Evolutionary conservation across 2,888 invertebrate species (phyloP), one percentile per base, ranked within the genome.

Genomic region (Cataglyphis cursor): DNA sequence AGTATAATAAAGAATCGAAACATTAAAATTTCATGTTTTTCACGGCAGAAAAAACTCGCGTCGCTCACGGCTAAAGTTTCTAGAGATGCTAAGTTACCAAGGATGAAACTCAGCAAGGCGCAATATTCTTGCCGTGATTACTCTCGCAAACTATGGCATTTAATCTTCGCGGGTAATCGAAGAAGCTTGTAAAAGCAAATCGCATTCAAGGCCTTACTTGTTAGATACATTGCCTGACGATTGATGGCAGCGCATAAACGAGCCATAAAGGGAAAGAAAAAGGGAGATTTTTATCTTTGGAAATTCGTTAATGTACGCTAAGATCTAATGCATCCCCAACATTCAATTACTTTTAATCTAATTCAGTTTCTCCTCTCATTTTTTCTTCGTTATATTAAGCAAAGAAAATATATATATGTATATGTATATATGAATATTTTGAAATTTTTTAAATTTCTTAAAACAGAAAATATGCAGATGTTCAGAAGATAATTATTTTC

Each of bases 151-250:
- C 66, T 66, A 66, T 76, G 76, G 76, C 57, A 76, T 76, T 76
- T 76, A 76, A 76, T 76, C 76, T 76, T 66, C 12, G 31, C 76
- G 66, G 38, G 76, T 66, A 76, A 76, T 76, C 76, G 76, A 76
- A 66, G 76, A 76, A 76, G 66, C 76, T 76, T 76, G 76, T 76
- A 76, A 76, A 51, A 76, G 76, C 66, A 76, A 66, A 76, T 76
- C 76, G 76, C 28, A 28, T 51, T 66, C 28, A 41, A 54, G 57
- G 41, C 54, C 66, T 76, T 31, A 57, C 66, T 66, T 28, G 66
- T 54, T 57, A 66, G 66, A 66, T 57, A 76, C 65, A 51, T 24
- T 24, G 75, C 64, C n/a, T 51, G 28, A 65, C 41, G 66, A 66
- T 66, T 66, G 76, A 66, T 57, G 66, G 28, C 21, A 44, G 66